Evolutionary conservation across 2,113 vertebrate species (phyloP).

Genomic region (Aplodontia rufa): DNA sequence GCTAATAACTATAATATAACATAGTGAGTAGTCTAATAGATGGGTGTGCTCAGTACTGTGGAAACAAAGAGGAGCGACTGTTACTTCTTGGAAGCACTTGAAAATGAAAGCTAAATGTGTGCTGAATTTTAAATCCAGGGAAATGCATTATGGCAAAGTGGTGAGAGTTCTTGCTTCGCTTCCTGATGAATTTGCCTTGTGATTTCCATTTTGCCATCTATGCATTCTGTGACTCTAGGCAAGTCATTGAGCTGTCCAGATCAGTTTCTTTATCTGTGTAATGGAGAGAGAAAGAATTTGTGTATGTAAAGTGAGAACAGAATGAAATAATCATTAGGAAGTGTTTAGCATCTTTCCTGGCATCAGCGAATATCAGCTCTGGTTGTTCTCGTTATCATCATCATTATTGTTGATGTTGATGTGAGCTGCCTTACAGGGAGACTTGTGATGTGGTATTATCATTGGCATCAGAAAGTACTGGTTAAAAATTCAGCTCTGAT

Average conservation of each 20-base stretch:
- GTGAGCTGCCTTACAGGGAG: conserved; percentile 15
- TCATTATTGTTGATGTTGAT: not conserved
- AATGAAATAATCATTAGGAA: conserved; percentile 35
- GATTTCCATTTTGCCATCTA: not conserved
- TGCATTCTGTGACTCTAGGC: not conserved
- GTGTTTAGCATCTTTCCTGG: conserved; percentile 31
- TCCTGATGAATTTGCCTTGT: not conserved
- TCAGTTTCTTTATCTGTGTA: conserved; percentile 3
- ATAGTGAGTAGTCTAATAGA: not conserved
- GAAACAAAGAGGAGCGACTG: not conserved
- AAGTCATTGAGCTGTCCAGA: not conserved
- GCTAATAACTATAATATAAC: conserved; percentile 10
- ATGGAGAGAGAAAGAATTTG: not conserved
- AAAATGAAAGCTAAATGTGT: not conserved
- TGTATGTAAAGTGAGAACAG: conserved; percentile 5
- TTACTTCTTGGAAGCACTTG: not conserved
- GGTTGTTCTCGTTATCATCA: not conserved
- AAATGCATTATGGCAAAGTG: not conserved
- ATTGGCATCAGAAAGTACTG: not conserved
- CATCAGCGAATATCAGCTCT: conserved; percentile 31
- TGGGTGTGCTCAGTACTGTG: not conserved
- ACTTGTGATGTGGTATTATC: not conserved
- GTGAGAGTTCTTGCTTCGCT: not conserved
- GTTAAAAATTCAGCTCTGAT: not conserved
- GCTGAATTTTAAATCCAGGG: not conserved